Evolutionary conservation across 2,113 vertebrate genomes (phyloP).

Genomic region (Hydrolagus affinis): DNA sequence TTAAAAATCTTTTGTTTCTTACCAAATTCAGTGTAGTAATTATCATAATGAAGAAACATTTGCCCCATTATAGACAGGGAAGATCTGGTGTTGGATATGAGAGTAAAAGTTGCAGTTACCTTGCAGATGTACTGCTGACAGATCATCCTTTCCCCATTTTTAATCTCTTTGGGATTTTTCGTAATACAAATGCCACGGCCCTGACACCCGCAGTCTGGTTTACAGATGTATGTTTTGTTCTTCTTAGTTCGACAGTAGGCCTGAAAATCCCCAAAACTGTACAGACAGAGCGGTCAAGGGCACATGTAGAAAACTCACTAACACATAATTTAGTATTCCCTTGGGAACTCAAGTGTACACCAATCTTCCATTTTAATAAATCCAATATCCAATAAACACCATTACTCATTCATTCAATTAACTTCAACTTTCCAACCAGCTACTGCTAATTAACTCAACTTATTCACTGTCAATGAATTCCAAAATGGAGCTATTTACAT

Average conservation of each 20-base stretch:
- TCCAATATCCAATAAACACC: neutral
- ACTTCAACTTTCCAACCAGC: neutral
- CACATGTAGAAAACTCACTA: neutral
- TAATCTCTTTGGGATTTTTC: conserved; percentile 50
- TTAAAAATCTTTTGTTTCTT: no score
- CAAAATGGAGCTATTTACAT: no score
- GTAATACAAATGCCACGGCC: conserved; percentile 65
- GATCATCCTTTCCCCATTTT: conserved; percentile 56
- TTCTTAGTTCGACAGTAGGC: conserved; percentile 46
- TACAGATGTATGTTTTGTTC: conserved; percentile 56
- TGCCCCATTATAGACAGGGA: no score
- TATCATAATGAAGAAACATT: no score
- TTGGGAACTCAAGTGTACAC: neutral
- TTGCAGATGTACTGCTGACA: conserved; percentile 67
- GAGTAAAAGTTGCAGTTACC: conserved; percentile 39
- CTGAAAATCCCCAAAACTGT: conserved; percentile 60
- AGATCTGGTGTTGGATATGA: no score
- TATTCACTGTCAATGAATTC: no score
- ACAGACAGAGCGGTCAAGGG: neutral
- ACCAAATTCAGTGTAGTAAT: no score
- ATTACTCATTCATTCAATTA: neutral
- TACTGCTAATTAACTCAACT: neutral
- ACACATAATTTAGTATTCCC: neutral
- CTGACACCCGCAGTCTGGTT: conserved; percentile 60
- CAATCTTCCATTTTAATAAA: neutral